phyloP scores from a whole-genome alignment of 2,797 vertebrate species.

The Onychomys arenicola region DNA sequence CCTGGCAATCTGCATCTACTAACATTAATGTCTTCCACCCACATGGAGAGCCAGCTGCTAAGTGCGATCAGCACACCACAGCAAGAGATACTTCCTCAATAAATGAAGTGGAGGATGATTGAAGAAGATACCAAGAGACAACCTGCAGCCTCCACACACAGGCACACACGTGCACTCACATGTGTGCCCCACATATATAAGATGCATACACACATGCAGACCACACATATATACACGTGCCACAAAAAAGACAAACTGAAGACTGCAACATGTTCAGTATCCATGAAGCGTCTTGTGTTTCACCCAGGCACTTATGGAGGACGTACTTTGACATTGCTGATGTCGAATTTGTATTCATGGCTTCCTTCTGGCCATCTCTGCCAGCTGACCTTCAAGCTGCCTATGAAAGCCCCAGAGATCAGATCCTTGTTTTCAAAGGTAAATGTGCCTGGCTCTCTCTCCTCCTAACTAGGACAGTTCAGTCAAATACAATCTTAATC shows the following conservation, averaged over 20 bases:
- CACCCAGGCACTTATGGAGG: conserved; percentile 91
- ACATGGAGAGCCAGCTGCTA: not conserved
- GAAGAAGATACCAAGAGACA: not conserved
- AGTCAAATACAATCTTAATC: not conserved
- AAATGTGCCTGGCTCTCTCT: not conserved
- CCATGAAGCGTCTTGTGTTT: conserved; percentile 65
- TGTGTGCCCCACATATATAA: not conserved
- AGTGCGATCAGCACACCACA: not conserved
- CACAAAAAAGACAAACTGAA: not conserved
- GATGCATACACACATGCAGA: not conserved
- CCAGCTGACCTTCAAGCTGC: conserved; percentile 91
- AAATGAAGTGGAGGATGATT: not conserved
- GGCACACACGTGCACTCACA: not conserved
- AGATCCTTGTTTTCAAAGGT: conserved; percentile 92
- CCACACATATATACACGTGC: not conserved
- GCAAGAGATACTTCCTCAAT: not conserved
- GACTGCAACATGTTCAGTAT: not conserved
- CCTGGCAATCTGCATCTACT: conserved; percentile 3
- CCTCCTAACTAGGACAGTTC: not conserved
- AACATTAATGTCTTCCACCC: not conserved
- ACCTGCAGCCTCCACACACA: not conserved
- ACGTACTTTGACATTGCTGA: conserved; percentile 83
- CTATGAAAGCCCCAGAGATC: conserved; percentile 90
- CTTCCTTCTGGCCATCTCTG: conserved; percentile 90
- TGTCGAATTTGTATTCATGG: conserved; percentile 89